phyloP scores from a whole-genome alignment of 2,113 vertebrate genomes.

The Notarius quadriscutis region DNA sequence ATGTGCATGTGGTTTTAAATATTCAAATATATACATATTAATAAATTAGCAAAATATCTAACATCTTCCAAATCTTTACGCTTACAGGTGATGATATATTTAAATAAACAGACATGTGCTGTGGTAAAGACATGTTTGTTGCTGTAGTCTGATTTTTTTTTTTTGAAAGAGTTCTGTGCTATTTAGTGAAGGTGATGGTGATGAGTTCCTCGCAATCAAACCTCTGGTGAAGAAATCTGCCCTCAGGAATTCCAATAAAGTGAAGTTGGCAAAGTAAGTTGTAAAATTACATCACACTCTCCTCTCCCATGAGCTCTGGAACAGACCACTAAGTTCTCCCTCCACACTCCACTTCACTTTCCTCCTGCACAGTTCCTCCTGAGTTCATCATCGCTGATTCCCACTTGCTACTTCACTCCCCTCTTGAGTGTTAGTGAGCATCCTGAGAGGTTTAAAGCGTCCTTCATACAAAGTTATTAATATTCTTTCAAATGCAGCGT shows the following conservation, averaged over 20 bases:
- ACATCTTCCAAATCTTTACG: background rate
- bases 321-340: background rate
- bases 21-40: background rate
- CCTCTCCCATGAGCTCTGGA: background rate
- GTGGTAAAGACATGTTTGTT: background rate
- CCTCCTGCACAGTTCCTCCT: background rate
- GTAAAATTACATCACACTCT: conserved; percentile 14
- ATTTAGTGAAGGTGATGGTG: background rate
- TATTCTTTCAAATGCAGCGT: background rate
- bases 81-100: background rate
- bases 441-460: background rate
- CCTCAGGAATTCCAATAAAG: background rate
- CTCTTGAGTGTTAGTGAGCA: background rate
- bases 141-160: background rate
- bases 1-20: background rate
- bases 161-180: background rate
- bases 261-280: background rate
- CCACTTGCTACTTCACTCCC: background rate
- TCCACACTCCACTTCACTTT: background rate
- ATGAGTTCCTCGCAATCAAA: background rate
- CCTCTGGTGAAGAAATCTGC: background rate
- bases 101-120: background rate
- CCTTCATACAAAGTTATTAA: background rate
- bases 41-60: background rate
- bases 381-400: conserved; percentile 7